phyloP scores from a whole-genome alignment of 2,888 invertebrate species.

The Xestia ashworthii region DNA sequence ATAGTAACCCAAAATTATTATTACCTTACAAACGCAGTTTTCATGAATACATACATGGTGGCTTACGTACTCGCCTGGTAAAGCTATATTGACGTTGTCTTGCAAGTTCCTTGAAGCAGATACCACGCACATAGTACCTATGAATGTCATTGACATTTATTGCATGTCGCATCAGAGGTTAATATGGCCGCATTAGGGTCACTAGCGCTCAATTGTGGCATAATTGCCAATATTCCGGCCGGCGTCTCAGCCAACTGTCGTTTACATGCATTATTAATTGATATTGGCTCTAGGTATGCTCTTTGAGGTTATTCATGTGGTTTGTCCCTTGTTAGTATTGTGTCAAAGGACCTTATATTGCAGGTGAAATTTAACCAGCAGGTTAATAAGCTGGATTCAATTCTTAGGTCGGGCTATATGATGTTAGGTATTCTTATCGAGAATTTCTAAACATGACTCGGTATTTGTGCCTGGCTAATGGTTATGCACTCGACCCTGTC shows the following conservation, averaged over 20 bases:
- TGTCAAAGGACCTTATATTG: not conserved
- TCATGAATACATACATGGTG: not conserved
- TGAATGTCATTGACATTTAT: conserved; percentile 52
- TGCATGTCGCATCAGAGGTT: conserved; percentile 50
- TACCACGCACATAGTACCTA: conserved; percentile 9
- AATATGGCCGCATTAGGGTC: conserved; percentile 57
- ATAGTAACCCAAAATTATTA: too few relatives aligned
- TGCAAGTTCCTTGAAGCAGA: not conserved
- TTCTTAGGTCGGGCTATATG: not conserved
- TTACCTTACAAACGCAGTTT: not conserved
- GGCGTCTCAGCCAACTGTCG: conserved; percentile 62
- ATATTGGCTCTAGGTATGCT: conserved; percentile 26
- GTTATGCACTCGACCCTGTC: too few relatives aligned
- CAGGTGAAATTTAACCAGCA: not conserved
- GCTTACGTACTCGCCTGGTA: not conserved
- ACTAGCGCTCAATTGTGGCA: conserved; percentile 57
- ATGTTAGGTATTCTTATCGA: not conserved
- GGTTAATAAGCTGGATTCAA: not conserved
- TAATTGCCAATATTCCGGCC: conserved; percentile 67
- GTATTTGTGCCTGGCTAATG: not conserved
- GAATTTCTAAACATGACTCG: not conserved
- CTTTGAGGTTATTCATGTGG: not conserved
- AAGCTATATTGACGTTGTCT: not conserved
- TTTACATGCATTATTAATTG: conserved; percentile 72
- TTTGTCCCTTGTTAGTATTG: not conserved